These are phyloP conservation scores for Pimpla rufipes DNA, from an alignment of 2,888 invertebrate genomes.

Conservation along the genomic window DNA sequence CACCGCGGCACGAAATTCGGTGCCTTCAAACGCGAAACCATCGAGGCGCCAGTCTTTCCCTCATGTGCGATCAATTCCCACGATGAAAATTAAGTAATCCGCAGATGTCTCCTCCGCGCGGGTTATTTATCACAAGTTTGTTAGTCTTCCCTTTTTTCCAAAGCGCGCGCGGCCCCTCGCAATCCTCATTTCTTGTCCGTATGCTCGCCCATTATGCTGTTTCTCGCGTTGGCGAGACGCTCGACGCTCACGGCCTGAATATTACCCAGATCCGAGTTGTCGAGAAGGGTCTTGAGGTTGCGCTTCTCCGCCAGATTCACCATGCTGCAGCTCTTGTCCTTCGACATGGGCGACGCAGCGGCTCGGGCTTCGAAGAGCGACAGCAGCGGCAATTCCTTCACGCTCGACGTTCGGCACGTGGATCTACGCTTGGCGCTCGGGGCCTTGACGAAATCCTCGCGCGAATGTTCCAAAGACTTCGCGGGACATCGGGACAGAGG, in stretches of 20 bases:
- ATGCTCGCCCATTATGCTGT: slow-evolving; percentile 73
- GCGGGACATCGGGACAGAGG: slow-evolving; percentile 44
- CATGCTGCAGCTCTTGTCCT: slow-evolving; percentile 81
- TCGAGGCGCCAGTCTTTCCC: too few species aligned
- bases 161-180: slow-evolving; percentile 1
- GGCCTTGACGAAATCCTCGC: slow-evolving; percentile 61
- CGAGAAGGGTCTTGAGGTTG: slow-evolving; percentile 74
- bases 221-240: slow-evolving; percentile 77
- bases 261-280: slow-evolving; percentile 75
- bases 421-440: slow-evolving; percentile 60
- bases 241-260: slow-evolving; percentile 79
- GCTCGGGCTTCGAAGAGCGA: slow-evolving; percentile 77
- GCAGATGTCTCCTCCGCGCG: slow-evolving; percentile 13
- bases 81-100: slow-evolving; percentile 34
- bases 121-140: slow-evolving; percentile 61
- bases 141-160: not conserved
- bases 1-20: too few species aligned
- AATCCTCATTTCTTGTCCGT: slow-evolving; percentile 47
- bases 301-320: slow-evolving; percentile 79
- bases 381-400: slow-evolving; percentile 81
- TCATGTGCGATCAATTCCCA: too few species aligned
- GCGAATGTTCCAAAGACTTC: slow-evolving; percentile 54
- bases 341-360: slow-evolving; percentile 67
- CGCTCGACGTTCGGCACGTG: slow-evolving; percentile 70
- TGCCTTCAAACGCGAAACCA: too few species aligned